phyloP scores from a whole-genome alignment of 2,113 vertebrate genomes.

The Aptenodytes patagonicus region DNA sequence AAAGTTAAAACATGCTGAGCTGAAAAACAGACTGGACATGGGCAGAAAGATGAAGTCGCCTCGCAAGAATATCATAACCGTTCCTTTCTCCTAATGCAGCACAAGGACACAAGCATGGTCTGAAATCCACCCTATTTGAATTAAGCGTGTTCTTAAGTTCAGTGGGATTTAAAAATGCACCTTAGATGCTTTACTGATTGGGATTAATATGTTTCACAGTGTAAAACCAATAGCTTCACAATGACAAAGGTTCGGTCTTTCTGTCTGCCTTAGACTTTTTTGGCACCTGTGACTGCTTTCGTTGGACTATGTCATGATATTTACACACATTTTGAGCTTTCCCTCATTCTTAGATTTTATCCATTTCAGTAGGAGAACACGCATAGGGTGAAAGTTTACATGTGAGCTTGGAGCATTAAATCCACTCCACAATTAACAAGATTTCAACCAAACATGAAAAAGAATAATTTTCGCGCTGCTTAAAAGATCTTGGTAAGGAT shows the following conservation, averaged over 20 bases:
- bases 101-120: not conserved
- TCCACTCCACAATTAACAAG: not conserved
- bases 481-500: not conserved
- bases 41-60: not conserved
- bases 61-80: not conserved
- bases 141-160: not conserved
- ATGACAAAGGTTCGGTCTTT: not conserved
- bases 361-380: not conserved
- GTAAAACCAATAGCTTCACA: not conserved
- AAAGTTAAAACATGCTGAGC: not conserved
- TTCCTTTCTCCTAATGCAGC: not conserved
- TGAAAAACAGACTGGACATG: not conserved
- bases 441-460: not conserved
- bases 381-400: not conserved
- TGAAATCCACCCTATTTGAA: not conserved
- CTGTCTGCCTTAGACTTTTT: not conserved
- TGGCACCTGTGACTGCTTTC: not conserved
- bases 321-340: not conserved
- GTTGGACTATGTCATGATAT: not conserved
- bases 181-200: not conserved
- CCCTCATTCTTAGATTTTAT: not conserved
- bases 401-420: not conserved
- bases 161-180: not conserved
- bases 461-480: not conserved
- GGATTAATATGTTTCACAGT: not conserved